These are phyloP conservation scores for Drepana falcataria DNA, from an alignment of 2,888 invertebrate genomes.

Conservation along the genomic window DNA sequence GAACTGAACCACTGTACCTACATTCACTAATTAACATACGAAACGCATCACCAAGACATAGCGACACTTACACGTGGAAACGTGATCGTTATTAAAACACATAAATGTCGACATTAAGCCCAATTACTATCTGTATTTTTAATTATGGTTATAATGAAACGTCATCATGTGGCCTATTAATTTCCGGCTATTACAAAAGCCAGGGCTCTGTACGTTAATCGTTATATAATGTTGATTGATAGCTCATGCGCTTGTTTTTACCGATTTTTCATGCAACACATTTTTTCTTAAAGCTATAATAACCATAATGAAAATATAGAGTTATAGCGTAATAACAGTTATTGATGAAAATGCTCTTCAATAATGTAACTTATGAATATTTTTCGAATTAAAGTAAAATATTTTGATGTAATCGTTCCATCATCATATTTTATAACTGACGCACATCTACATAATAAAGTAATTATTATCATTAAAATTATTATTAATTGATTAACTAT, in stretches of 20 bases:
- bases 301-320: conserved; percentile 51
- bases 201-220: conserved; percentile 42
- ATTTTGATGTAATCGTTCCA: conserved; percentile 1
- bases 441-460: neutral
- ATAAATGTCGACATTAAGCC: conserved; percentile 25
- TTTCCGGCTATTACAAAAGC: conserved; percentile 51
- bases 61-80: conserved; percentile 9
- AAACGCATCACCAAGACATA: neutral
- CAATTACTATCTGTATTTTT: conserved; percentile 33
- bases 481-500: no score
- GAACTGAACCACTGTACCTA: no score
- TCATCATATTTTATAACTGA: neutral
- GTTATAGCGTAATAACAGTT: conserved; percentile 36
- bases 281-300: conserved; percentile 41
- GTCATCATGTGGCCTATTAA: conserved; percentile 45
- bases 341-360: conserved; percentile 28
- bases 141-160: conserved; percentile 43
- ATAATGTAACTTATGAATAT: conserved; percentile 27
- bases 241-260: conserved; percentile 46
- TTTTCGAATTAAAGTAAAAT: conserved; percentile 13
- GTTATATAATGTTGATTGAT: conserved; percentile 66
- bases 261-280: conserved; percentile 54
- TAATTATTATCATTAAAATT: no score
- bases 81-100: conserved; percentile 13
- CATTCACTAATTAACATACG: neutral